phyloP scores from a whole-genome alignment of 2,797 vertebrate species.

The Pterois miles region DNA sequence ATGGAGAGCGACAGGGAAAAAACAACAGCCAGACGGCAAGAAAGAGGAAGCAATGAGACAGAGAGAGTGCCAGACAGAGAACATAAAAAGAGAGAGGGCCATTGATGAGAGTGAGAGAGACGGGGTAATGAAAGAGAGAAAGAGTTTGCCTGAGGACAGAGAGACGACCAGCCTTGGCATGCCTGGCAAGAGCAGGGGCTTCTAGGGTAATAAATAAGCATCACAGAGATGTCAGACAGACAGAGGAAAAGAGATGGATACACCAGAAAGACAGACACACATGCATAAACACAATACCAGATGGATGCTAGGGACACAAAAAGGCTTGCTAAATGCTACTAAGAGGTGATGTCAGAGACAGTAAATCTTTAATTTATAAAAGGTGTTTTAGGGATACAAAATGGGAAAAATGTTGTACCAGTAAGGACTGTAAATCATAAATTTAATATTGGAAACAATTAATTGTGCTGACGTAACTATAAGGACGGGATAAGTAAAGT shows the following conservation, averaged over 20 bases:
- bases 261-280: background rate
- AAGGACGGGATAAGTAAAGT: too few relatives aligned
- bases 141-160: slow-evolving; percentile 59
- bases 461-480: too few relatives aligned
- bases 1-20: slow-evolving; percentile 18
- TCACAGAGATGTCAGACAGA: slow-evolving; percentile 25
- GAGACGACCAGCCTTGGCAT: slow-evolving; percentile 39
- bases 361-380: too few relatives aligned
- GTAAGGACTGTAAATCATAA: too few relatives aligned
- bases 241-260: background rate
- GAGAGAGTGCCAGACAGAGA: slow-evolving; percentile 35
- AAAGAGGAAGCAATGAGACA: slow-evolving; percentile 26
- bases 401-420: too few relatives aligned
- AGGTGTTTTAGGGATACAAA: too few relatives aligned
- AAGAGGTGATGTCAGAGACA: too few relatives aligned
- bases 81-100: slow-evolving; percentile 4
- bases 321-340: background rate
- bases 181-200: slow-evolving; percentile 38
- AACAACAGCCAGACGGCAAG: slow-evolving; percentile 31
- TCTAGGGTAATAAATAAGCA: slow-evolving; percentile 57
- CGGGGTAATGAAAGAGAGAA: slow-evolving; percentile 14
- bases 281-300: background rate
- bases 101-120: background rate
- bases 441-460: too few relatives aligned
- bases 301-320: background rate